Evolutionary conservation across 2,113 vertebrate species (phyloP), one percentile per base, ranked within the genome.

Genomic region (Forbesichthys papilliferus): DNA sequence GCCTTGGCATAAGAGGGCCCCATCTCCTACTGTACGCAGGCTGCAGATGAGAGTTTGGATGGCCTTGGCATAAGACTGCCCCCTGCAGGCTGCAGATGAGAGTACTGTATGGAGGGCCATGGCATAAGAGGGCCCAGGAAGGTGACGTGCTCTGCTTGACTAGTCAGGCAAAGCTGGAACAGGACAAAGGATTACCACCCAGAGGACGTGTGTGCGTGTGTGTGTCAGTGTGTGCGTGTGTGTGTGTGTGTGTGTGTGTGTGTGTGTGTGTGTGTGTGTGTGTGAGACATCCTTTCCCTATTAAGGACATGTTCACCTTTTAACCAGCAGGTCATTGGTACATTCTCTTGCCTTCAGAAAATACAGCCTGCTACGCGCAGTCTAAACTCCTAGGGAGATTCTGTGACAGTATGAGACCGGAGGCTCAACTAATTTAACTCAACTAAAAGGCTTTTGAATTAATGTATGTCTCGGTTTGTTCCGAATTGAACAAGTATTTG

Each of bases 61-160:
- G 64, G 14, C 54, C 16, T 53, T 60, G 58, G 9, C 12, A 13
- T 3, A 12, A 59, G 73, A 53, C 51, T 71, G 27, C 49, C 61
- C 65, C 68, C n/a, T 27, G 27, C 27, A 27, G 52, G 74, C 75
- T 51, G 75, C 75, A 79, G 59, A 71, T 27, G 71, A 72, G 52
- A 46, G 16, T 47, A 16, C 16, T 16, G 16, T 16, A 70, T 75
- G 70, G 66, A 42, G 36, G 78, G 75, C 73, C 73, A 78, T 55
- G 68, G 79, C 82, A 74, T 79, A 83, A 81, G 84, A 83, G 86
- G 86, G 81, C 81, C 85, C 83, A 81, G 78, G 77, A 77, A 87
- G 84, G 87, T 88, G 86, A 84, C 82, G 49, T 78, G 88, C 81
- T 86, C 55, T n/a, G 83, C 87, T 86, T 87, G 88, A 82, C 75